phyloP scores from a whole-genome alignment of 2,113 vertebrate genomes.

The Lagopus leucura region DNA sequence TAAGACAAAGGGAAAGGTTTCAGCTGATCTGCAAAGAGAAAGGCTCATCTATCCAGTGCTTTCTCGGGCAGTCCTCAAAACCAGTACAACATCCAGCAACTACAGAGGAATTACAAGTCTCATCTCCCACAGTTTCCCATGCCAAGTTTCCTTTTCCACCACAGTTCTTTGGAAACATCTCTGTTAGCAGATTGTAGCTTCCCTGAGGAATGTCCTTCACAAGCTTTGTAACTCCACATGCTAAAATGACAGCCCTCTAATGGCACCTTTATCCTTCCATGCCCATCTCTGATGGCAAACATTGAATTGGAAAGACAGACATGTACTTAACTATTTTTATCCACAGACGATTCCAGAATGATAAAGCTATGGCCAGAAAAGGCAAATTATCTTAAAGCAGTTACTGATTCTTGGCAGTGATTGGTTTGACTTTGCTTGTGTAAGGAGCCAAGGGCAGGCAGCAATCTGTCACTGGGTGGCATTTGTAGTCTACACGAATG shows the following conservation, averaged over 20 bases:
- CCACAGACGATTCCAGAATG: background rate
- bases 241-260: background rate
- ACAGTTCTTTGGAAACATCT: background rate
- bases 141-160: background rate
- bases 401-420: background rate
- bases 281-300: background rate
- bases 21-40: background rate
- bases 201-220: background rate
- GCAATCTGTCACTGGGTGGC: background rate
- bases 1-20: background rate
- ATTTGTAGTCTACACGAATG: background rate
- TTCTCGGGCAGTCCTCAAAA: background rate
- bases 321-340: background rate
- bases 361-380: background rate
- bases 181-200: background rate
- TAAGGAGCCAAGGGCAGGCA: background rate
- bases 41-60: background rate
- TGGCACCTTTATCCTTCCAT: background rate
- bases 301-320: background rate
- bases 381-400: background rate
- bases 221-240: background rate
- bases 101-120: background rate
- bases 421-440: background rate
- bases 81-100: background rate
- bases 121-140: background rate